Evolutionary conservation across 2,113 vertebrate genomes (phyloP).

Genomic region (Castor canadensis): DNA sequence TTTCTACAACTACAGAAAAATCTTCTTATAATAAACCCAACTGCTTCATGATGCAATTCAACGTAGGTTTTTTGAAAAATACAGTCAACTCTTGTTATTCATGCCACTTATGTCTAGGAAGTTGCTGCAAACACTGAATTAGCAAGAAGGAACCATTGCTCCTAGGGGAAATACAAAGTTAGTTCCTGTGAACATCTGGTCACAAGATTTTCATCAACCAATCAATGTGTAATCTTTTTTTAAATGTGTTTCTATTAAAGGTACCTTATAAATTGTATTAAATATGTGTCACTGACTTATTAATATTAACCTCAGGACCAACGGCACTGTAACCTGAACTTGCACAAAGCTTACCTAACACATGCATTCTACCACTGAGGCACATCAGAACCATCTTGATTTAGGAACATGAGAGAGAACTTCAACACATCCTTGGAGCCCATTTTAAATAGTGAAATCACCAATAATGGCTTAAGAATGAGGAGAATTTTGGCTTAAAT

Average conservation of each 20-base stretch:
- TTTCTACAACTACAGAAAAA: slow-evolving; percentile 40
- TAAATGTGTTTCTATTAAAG: neutral
- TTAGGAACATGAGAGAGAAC: neutral
- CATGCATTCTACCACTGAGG: neutral
- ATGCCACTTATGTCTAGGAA: neutral
- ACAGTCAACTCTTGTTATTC: neutral
- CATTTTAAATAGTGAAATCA: neutral
- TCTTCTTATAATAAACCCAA: slow-evolving; percentile 33
- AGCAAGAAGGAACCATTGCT: neutral
- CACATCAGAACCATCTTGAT: neutral
- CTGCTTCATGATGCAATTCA: neutral
- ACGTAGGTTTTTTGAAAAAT: neutral
- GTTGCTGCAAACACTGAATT: neutral
- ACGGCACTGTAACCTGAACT: rapidly evolving
- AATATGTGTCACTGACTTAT: neutral
- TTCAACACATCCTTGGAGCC: neutral
- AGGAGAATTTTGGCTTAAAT: neutral
- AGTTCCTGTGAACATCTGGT: neutral
- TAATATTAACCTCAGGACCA: neutral
- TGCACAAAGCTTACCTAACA: neutral
- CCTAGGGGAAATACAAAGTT: neutral
- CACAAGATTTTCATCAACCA: neutral
- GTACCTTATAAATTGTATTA: neutral
- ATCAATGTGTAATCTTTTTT: neutral
- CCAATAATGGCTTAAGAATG: neutral